Evolutionary conservation across 2,113 vertebrate genomes (phyloP).

Genomic region (Elachura formosa): DNA sequence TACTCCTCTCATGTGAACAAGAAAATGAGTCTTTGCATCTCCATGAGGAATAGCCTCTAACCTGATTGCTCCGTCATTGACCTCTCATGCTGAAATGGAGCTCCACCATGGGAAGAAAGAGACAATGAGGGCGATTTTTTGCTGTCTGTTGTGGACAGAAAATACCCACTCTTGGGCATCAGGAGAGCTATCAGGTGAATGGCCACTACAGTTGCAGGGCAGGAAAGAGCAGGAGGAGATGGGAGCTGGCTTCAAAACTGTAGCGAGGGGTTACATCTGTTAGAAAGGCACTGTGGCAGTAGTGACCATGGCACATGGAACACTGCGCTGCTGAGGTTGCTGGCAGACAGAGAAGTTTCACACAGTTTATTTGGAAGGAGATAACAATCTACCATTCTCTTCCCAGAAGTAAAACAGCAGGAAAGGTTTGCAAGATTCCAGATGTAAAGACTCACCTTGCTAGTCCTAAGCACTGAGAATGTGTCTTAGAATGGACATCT

Average conservation of each 20-base stretch:
- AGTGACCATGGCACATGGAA: not conserved
- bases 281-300: not conserved
- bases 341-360: not conserved
- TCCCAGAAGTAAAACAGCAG: not conserved
- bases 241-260: not conserved
- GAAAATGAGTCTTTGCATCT: not conserved
- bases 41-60: not conserved
- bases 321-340: not conserved
- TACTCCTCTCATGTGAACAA: not conserved
- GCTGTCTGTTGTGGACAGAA: not conserved
- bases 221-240: not conserved
- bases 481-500: not conserved
- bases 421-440: not conserved
- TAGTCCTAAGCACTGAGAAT: not conserved
- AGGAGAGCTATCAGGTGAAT: not conserved
- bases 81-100: not conserved
- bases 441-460: not conserved
- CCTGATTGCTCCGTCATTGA: not conserved
- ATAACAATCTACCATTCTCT: not conserved
- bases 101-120: not conserved
- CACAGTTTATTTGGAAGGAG: not conserved
- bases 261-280: rapidly evolving
- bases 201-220: not conserved
- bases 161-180: not conserved
- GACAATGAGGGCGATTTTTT: not conserved